A percentile compares a stretch with the other conserved stretches of the same genome.
These are phyloP conservation scores for Jaculus jaculus DNA, from an alignment of 2,113 vertebrate genomes.

Conservation along the genomic window DNA sequence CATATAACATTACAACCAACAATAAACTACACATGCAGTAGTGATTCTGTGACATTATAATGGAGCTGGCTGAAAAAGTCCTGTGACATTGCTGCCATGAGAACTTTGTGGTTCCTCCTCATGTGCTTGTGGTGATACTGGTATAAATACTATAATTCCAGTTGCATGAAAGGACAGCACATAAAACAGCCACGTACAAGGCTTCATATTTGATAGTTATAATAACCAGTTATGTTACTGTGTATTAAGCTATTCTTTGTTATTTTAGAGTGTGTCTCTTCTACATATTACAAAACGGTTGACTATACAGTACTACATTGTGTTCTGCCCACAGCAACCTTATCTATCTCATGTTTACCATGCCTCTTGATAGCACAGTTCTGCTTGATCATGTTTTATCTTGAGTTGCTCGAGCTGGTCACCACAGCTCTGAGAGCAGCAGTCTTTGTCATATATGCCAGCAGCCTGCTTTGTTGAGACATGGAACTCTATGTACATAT, in stretches of 20 bases:
- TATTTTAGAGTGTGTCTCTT: not conserved
- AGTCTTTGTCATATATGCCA: not conserved
- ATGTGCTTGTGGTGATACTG: not conserved
- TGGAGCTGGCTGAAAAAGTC: not conserved
- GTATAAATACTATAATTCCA: not conserved
- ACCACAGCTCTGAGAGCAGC: not conserved
- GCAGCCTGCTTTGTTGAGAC: not conserved
- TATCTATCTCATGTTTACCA: fast-evolving
- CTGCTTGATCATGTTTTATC: not conserved
- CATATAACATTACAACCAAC: not conserved
- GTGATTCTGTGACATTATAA: not conserved
- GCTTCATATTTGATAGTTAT: not conserved
- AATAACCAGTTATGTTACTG: not conserved
- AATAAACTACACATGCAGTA: not conserved
- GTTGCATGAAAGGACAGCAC: not conserved
- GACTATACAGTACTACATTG: not conserved
- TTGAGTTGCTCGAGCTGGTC: no score
- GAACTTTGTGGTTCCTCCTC: not conserved
- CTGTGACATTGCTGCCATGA: not conserved
- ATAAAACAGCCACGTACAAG: not conserved
- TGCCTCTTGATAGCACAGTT: not conserved
- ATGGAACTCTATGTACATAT: no score
- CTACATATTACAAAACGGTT: not conserved
- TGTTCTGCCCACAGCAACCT: fast-evolving
- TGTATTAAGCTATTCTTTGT: not conserved